Conservation (phyloP, 1,140 invertebrate genomes). For the Drosophila varians region DNA sequence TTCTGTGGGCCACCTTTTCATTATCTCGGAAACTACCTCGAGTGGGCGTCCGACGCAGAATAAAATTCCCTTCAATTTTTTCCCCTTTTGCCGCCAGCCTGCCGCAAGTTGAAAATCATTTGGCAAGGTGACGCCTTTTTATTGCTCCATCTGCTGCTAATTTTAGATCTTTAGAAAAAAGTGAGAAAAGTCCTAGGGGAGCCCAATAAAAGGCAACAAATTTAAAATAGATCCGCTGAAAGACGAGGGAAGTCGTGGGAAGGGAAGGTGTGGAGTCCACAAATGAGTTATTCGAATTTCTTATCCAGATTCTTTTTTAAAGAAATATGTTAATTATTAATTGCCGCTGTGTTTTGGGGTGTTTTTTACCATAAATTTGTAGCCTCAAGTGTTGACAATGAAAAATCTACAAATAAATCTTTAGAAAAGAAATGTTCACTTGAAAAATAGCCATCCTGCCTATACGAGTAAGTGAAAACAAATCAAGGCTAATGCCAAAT, state of each 20-base stretch:
- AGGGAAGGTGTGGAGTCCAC: constrained; percentile 31
- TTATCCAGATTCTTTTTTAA: constrained; percentile 53
- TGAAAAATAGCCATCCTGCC: constrained; percentile 7
- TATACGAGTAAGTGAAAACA: constrained; percentile 57
- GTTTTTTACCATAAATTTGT: constrained; percentile 49
- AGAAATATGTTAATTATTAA: constrained; percentile 81
- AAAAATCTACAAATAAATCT: constrained; percentile 32
- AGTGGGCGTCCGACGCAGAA: constrained; percentile 57
- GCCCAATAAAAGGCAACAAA: constrained; percentile 25
- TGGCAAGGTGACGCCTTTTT: constrained; percentile 76
- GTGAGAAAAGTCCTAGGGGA: constrained; percentile 13
- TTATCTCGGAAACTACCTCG: constrained; percentile 26
- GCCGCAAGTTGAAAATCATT: constrained; percentile 47
- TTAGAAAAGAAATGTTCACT: neutral
- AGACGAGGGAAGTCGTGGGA: constrained; percentile 16
- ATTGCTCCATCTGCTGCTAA: constrained; percentile 66
- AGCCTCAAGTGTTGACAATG: constrained; percentile 51
- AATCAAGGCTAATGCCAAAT: constrained; percentile 71
- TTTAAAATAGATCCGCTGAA: constrained; percentile 55
- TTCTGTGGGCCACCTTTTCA: neutral
- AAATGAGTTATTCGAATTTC: constrained; percentile 67
- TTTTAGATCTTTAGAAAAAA: constrained; percentile 51
- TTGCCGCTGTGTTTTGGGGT: constrained; percentile 38
- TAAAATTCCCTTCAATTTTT: constrained; percentile 38
- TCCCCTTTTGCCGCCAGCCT: constrained; percentile 6